These are phyloP conservation scores for Phocides pigmalion DNA, from an alignment of 1,140 invertebrate genomes.

Conservation along the genomic window DNA sequence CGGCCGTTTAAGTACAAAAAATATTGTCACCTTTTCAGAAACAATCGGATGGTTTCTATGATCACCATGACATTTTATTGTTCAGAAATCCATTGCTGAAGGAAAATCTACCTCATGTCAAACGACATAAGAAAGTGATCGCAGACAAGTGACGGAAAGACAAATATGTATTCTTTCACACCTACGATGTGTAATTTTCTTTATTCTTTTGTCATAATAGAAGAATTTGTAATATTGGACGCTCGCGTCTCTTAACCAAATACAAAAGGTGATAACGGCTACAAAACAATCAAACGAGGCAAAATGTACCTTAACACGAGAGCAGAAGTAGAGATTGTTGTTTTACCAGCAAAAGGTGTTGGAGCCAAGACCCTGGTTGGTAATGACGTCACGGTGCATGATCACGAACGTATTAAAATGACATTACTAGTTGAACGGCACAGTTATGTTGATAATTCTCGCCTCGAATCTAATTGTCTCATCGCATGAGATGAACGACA, in stretches of 20 bases:
- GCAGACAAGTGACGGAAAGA: background rate
- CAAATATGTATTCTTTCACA: constrained; percentile 17
- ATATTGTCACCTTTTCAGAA: constrained; percentile 69
- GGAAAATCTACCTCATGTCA: constrained; percentile 27
- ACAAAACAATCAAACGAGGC: constrained; percentile 1
- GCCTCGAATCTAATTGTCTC: background rate
- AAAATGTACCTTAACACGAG: constrained; percentile 29
- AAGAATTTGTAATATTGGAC: constrained; percentile 52
- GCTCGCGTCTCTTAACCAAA: constrained; percentile 36
- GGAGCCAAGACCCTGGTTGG: constrained; percentile 37
- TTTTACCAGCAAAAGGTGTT: constrained; percentile 16
- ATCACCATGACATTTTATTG: constrained; percentile 26
- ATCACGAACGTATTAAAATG: constrained; percentile 67
- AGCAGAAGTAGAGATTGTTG: constrained; percentile 21
- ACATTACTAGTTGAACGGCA: constrained; percentile 61
- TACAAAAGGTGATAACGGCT: constrained; percentile 11
- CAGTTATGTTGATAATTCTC: constrained; percentile 35
- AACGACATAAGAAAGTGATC: background rate
- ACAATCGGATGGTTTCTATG: constrained; percentile 60
- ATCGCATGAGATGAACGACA: background rate
- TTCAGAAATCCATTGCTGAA: background rate
- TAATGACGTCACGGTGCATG: constrained; percentile 71
- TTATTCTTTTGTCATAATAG: constrained; percentile 51
- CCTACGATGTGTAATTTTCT: constrained; percentile 43
- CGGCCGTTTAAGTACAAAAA: constrained; percentile 53